Evolutionary conservation across 2,113 vertebrate species (phyloP), one percentile per base, ranked within the genome.

Genomic region (Plectropomus leopardus): DNA sequence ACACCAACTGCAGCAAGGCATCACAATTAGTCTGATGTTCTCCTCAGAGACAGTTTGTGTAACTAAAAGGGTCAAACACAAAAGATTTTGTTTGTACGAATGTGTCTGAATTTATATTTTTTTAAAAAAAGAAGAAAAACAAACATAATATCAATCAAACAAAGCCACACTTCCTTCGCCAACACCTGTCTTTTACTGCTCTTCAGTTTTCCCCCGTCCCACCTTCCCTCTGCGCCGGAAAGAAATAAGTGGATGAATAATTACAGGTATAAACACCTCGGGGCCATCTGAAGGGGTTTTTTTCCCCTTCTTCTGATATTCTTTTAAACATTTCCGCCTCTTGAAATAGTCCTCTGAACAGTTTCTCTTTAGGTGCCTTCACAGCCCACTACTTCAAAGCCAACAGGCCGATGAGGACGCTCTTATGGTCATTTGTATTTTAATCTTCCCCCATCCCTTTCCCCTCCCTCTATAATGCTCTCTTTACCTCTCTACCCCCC

Each of bases 241-340:
- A 92, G 77, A 88, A 86, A 87, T 87, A 90, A 93, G 74, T 75
- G 71, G 85, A 92, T 89, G 86, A 89, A 92, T 94, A 94, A 94
- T 93, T 93, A 92, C 88, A 93, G 90, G 84, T 92, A 87, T 83
- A 92, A 90, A 94, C 90, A 91, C 90, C 93, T 87, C 47, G 77
- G 78, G 92, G 93, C 86, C 44, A 88, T 89, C 87, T 78, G 60
- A 89, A 65, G 72, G 86, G 59, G 15, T 72, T 73, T 82, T 63
- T 50, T 51, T 30, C 69, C 32, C 60, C 36, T 60, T 60, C 83
- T 77, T 78, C 79, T 85, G 63, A 90, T 92, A 87, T 88, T 84
- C 88, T 87, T 88, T 79, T 79, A 91, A 92, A 90, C 48, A 83
- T 85, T 92, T 90, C 90, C 74, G 80, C 84, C 84, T 86, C 88